Evolutionary conservation across 1,140 invertebrate species (phyloP).

Genomic region (Ylistrum balloti): DNA sequence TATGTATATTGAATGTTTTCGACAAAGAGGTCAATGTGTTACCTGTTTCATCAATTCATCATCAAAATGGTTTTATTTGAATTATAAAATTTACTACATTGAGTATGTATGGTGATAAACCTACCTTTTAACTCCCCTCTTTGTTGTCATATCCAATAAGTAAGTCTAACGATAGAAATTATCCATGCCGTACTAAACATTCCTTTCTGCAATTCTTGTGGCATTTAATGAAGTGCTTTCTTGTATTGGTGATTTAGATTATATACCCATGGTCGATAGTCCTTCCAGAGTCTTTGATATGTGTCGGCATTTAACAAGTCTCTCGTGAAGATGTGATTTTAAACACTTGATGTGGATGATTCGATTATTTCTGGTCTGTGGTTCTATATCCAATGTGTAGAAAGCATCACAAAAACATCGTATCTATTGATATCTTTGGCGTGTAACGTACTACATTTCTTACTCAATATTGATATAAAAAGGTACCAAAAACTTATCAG

Average conservation of each 20-base stretch:
- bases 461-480: too few species aligned
- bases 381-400: background rate
- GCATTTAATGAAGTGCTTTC: background rate
- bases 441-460: background rate
- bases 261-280: background rate
- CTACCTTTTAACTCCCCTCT: background rate
- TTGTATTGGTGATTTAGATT: background rate
- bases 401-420: background rate
- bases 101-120: background rate
- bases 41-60: background rate
- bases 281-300: background rate
- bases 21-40: background rate
- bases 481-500: too few species aligned
- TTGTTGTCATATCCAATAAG: background rate
- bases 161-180: background rate
- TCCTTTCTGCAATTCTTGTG: background rate
- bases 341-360: background rate
- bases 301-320: background rate
- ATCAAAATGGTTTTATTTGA: slow-evolving; percentile 12
- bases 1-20: background rate
- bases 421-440: background rate
- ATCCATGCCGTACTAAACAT: background rate
- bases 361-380: background rate
- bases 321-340: background rate
- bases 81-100: background rate